phyloP scores from a whole-genome alignment of 2,888 invertebrate genomes.

The Deilephila elpenor region DNA sequence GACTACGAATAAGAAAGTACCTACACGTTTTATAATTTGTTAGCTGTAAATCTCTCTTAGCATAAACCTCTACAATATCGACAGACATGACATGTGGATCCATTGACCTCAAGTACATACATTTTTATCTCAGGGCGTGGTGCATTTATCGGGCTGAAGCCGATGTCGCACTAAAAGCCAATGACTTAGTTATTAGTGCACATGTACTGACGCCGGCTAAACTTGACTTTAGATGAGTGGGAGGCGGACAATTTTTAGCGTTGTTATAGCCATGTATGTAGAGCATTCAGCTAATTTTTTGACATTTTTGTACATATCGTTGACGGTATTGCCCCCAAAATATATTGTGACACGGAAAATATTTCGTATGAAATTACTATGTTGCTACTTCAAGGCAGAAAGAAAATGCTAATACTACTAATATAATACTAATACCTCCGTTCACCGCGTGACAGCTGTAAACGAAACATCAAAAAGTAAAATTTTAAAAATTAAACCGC shows the following conservation, averaged over 20 bases:
- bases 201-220: slow-evolving; percentile 23
- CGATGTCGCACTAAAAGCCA: slow-evolving; percentile 21
- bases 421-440: too few species aligned
- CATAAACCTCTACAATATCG: neutral
- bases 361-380: too few species aligned
- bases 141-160: slow-evolving; percentile 20
- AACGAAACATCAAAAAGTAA: too few species aligned
- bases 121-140: slow-evolving; percentile 23
- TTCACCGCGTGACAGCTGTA: too few species aligned
- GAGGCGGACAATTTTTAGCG: slow-evolving; percentile 19
- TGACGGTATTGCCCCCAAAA: too few species aligned
- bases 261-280: neutral
- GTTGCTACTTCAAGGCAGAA: too few species aligned
- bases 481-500: too few species aligned
- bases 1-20: too few species aligned
- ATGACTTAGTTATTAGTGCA: slow-evolving; percentile 26
- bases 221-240: slow-evolving; percentile 20
- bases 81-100: slow-evolving; percentile 5
- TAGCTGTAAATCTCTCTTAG: neutral
- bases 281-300: neutral
- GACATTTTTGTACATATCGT: too few species aligned
- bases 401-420: too few species aligned
- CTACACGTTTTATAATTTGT: too few species aligned
- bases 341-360: too few species aligned
- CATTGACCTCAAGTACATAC: slow-evolving; percentile 16